These are phyloP conservation scores for Seladonia tumulorum DNA, from an alignment of 2,888 invertebrate genomes.

Conservation along the genomic window DNA sequence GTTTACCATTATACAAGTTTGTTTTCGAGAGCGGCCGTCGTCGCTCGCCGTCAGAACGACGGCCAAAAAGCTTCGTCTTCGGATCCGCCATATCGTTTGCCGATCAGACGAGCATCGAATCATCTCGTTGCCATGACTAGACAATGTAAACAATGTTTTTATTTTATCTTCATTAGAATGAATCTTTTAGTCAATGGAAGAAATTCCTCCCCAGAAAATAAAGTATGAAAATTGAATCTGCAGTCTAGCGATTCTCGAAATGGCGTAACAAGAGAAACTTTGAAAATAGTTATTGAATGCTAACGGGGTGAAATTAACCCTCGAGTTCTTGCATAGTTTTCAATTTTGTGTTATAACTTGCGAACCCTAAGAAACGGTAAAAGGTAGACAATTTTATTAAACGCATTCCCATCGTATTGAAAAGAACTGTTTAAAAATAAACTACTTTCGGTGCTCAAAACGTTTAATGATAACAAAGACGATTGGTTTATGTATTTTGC, in stretches of 20 bases:
- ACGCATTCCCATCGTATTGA: too few species aligned
- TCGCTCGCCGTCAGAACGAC: neutral
- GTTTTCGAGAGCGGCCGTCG: conserved; percentile 22
- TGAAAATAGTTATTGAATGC: neutral
- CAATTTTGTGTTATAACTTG: too few species aligned
- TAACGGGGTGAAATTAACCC: too few species aligned
- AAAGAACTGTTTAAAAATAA: too few species aligned
- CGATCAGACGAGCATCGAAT: neutral
- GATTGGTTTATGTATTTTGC: too few species aligned
- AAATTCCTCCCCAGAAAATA: neutral
- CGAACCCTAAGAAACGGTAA: too few species aligned
- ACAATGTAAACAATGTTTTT: neutral
- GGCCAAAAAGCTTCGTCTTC: neutral
- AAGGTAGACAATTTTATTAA: too few species aligned
- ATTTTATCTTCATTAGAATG: neutral
- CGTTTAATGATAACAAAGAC: too few species aligned
- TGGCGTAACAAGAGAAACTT: neutral
- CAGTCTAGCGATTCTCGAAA: neutral
- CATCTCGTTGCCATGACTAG: neutral
- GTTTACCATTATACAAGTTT: conserved; percentile 60
- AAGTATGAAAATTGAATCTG: neutral
- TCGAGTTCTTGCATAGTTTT: too few species aligned
- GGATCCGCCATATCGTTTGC: neutral
- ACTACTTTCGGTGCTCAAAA: too few species aligned
- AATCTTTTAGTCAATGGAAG: neutral